Evolutionary conservation across 37 sponge, comb jelly and placozoan species (phyloP).

Genomic region (Sycon ciliatum): DNA sequence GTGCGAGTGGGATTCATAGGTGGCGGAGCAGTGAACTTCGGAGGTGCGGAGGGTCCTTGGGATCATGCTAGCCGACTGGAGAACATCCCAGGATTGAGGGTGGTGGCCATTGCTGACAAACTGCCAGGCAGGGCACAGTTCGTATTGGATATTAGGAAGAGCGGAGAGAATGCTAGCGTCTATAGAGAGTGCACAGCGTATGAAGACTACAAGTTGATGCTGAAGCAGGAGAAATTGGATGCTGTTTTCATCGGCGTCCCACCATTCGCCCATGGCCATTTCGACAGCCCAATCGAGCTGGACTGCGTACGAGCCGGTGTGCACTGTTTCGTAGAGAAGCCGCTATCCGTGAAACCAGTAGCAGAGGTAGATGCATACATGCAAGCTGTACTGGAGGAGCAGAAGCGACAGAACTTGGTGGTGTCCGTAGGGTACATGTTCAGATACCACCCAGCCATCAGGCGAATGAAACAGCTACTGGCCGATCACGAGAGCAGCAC

Average conservation of each 20-base stretch:
- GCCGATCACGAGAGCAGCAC: conserved; percentile 11
- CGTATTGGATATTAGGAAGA: no score
- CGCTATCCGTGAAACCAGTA: conserved; percentile 60
- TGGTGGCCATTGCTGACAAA: conserved; percentile 76
- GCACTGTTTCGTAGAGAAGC: conserved; percentile 74
- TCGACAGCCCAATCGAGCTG: no score
- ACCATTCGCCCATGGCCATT: no score
- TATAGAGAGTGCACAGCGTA: no score
- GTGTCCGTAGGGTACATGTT: conserved; percentile 78
- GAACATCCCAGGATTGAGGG: conserved; percentile 39
- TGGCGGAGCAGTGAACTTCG: conserved; percentile 73
- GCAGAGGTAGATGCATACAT: conserved; percentile 43
- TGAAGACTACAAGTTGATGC: no score
- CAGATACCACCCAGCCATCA: conserved; percentile 71
- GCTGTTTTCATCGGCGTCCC: no score
- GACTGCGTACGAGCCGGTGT: conserved; percentile 53
- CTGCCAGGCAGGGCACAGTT: no score
- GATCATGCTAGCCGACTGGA: conserved; percentile 67
- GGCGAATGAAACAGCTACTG: conserved; percentile 36
- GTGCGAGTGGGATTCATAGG: conserved; percentile 52
- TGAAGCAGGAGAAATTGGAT: no score
- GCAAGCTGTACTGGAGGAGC: conserved; percentile 29
- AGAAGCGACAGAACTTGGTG: conserved; percentile 21
- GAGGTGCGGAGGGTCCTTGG: conserved; percentile 77
- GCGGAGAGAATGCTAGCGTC: no score